phyloP scores from a whole-genome alignment of 2,797 vertebrate species.

The Chelon labrosus region DNA sequence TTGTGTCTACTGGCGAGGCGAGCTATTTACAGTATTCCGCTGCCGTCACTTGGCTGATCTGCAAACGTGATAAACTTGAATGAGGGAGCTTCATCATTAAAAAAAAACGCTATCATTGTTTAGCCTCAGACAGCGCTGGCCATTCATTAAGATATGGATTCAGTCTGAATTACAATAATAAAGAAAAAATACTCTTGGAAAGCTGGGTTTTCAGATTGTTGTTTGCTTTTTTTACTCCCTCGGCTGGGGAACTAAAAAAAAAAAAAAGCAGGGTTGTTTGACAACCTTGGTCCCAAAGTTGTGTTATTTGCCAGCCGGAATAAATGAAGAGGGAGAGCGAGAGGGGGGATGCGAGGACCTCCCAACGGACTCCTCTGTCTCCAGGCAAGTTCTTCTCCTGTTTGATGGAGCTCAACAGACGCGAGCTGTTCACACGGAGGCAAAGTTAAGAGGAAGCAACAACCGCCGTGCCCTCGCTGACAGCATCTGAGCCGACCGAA shows the following conservation, averaged over 20 bases:
- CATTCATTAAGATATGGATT: conserved; percentile 13
- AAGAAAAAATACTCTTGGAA: conserved; percentile 27
- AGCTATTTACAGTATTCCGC: conserved; percentile 69
- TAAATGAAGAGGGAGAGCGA: conserved; percentile 56
- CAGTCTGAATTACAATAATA: conserved; percentile 33
- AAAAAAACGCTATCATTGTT: conserved; percentile 41
- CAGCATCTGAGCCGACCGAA: conserved; percentile 41
- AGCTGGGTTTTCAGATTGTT: conserved; percentile 62
- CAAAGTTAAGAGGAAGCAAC: conserved; percentile 57
- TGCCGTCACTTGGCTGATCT: conserved; percentile 64
- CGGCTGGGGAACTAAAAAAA: background rate
- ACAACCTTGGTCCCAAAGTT: conserved; percentile 64
- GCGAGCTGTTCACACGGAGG: conserved; percentile 57
- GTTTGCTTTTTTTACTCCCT: conserved; percentile 29
- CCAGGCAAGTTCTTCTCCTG: conserved; percentile 67
- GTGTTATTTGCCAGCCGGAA: conserved; percentile 59
- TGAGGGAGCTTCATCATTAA: conserved; percentile 41
- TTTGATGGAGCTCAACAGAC: conserved; percentile 75
- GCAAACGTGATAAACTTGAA: conserved; percentile 53
- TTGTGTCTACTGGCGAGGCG: conserved; percentile 63
- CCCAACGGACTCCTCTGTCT: conserved; percentile 67
- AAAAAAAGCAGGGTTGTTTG: conserved; percentile 42
- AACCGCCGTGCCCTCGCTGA: conserved; percentile 40
- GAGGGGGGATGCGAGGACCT: conserved; percentile 44
- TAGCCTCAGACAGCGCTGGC: conserved; percentile 7